Evolutionary conservation across 1,140 invertebrate genomes (phyloP).

Genomic region (Drosophila athabasca): DNA sequence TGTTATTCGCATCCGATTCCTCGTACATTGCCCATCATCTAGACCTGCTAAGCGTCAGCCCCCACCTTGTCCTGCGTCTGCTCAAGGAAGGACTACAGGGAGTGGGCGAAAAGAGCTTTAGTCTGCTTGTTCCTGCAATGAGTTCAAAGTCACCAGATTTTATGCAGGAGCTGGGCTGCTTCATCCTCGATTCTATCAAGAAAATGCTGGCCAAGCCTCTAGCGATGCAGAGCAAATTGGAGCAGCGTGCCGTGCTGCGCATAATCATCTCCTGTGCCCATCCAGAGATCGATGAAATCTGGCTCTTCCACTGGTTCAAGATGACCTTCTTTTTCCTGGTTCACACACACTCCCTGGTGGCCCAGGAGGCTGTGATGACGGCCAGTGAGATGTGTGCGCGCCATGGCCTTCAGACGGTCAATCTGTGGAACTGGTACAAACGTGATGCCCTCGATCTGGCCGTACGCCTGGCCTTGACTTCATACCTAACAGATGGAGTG

Average conservation of each 20-base stretch:
- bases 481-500: conserved; percentile 85
- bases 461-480: conserved; percentile 86
- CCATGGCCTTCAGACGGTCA: conserved; percentile 85
- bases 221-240: conserved; percentile 12
- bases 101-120: conserved; percentile 22
- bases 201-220: conserved; percentile 23
- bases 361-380: conserved; percentile 86
- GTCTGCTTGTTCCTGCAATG: conserved; percentile 36
- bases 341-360: conserved; percentile 86
- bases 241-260: conserved; percentile 47
- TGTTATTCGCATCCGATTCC: conserved; percentile 40
- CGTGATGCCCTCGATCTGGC: conserved; percentile 87
- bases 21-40: conserved; percentile 39
- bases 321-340: conserved; percentile 87
- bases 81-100: conserved; percentile 14
- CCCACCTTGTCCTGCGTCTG: conserved; percentile 21
- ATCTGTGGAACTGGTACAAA: conserved; percentile 88
- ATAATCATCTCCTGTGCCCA: conserved; percentile 54
- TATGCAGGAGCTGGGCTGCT: conserved; percentile 27
- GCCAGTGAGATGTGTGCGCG: conserved; percentile 86
- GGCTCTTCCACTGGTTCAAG: conserved; percentile 86
- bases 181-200: conserved; percentile 43
- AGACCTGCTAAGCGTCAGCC: conserved; percentile 44
- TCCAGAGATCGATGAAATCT: conserved; percentile 77
- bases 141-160: conserved; percentile 18